Evolutionary conservation across 53 echinoderm and acorn worm species (phyloP).

Genomic region (Henricia sp.): DNA sequence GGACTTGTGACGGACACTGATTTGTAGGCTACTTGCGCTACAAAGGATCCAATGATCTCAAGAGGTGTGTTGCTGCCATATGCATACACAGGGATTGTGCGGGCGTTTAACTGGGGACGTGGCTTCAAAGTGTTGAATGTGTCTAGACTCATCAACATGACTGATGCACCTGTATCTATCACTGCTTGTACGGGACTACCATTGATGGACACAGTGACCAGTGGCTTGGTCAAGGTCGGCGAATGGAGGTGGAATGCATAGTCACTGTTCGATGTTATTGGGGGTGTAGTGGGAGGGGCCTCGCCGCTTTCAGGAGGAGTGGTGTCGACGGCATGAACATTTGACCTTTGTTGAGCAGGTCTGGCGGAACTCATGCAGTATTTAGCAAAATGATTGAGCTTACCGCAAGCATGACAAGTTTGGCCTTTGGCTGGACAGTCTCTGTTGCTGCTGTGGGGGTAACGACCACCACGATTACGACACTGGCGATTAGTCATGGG

Average conservation of each 20-base stretch:
- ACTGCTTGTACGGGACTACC: conserved; percentile 4
- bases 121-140: conserved; percentile 15
- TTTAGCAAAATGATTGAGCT: conserved; percentile 37
- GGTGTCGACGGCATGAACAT: not conserved
- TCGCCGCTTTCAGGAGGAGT: conserved; percentile 18
- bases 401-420: conserved; percentile 48
- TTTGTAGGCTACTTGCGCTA: conserved; percentile 39
- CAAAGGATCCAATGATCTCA: conserved; percentile 26
- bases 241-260: conserved; percentile 25
- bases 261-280: not conserved
- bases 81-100: conserved; percentile 26
- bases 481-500: not conserved
- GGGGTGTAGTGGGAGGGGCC: conserved; percentile 14
- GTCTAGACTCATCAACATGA: conserved; percentile 49
- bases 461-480: conserved; percentile 48
- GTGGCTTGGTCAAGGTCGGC: conserved; percentile 21
- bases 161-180: conserved; percentile 50
- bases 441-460: conserved; percentile 37
- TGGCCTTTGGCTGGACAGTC: conserved; percentile 54
- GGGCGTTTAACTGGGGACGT: conserved; percentile 34
- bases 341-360: conserved; percentile 9
- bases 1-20: not conserved
- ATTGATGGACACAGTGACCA: conserved; percentile 30
- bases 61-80: conserved; percentile 48
- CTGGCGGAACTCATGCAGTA: conserved; percentile 21